A percentile compares a stretch with the other conserved stretches of the same genome.
phyloP scores from a whole-genome alignment of 2,113 vertebrate species.

The Tringa solitaria region DNA sequence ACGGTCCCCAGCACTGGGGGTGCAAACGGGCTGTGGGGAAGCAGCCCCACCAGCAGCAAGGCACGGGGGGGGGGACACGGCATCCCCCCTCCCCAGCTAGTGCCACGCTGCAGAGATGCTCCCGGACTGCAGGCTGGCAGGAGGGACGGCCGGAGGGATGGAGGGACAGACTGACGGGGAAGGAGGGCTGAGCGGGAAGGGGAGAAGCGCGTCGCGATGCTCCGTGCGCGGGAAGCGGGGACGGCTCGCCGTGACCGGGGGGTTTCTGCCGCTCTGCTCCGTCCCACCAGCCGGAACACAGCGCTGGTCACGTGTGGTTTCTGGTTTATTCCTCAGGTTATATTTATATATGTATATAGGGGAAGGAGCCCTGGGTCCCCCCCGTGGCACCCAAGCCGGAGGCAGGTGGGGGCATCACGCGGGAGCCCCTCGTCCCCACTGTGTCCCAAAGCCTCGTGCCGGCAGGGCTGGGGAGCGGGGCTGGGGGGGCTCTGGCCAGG shows the following conservation, averaged over 20 bases:
- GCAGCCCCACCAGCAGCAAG: neutral
- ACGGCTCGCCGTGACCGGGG: neutral
- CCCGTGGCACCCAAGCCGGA: neutral
- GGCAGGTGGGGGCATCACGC: neutral
- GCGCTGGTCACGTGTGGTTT: constrained; percentile 53
- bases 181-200: neutral
- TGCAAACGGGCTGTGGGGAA: neutral
- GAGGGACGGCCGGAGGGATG: neutral
- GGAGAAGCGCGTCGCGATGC: neutral
- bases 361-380: constrained; percentile 13
- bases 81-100: neutral
- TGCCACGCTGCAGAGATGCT: neutral
- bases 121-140: neutral
- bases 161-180: neutral
- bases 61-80: rapidly evolving
- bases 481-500: neutral
- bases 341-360: constrained; percentile 63
- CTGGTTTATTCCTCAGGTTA: constrained; percentile 67
- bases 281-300: constrained; percentile 54
- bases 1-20: neutral
- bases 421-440: neutral
- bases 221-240: constrained; percentile 19
- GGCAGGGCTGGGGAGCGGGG: neutral
- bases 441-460: neutral
- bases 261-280: constrained; percentile 31